Percentiles rank a stretch among this genome's conserved stretches.
phyloP scores from a whole-genome alignment of 2,888 invertebrate species.

The Pseudanteris insignis region DNA sequence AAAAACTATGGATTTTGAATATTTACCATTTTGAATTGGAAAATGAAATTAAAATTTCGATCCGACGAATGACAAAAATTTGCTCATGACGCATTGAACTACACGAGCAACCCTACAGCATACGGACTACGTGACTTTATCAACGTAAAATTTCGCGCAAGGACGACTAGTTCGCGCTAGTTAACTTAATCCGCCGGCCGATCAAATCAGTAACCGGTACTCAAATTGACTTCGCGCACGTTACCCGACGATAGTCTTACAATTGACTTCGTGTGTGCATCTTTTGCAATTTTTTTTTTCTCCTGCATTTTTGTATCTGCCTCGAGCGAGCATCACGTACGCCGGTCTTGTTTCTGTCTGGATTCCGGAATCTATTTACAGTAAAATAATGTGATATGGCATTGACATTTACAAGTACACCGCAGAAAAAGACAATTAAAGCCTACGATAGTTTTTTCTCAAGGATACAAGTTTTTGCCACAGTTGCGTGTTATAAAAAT shows the following conservation, averaged over 20 bases:
- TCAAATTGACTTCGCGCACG: conserved; percentile 11
- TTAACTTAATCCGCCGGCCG: conserved; percentile 16
- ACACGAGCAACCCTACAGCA: conserved; percentile 16
- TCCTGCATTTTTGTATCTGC: no score
- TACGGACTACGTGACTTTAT: conserved; percentile 36
- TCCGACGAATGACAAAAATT: not conserved
- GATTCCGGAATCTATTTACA: conserved; percentile 15
- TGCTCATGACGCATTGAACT: not conserved
- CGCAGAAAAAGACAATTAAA: conserved; percentile 8
- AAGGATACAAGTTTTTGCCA: conserved; percentile 5
- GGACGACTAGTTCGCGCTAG: conserved; percentile 23
- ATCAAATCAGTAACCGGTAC: conserved; percentile 17
- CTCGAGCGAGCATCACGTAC: conserved; percentile 11
- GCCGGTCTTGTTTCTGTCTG: conserved; percentile 9
- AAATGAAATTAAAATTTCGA: not conserved
- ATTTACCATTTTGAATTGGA: not conserved
- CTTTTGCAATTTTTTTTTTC: conserved; percentile 1
- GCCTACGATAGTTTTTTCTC: not conserved
- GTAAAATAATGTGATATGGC: conserved; percentile 1
- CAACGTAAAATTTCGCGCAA: conserved; percentile 33
- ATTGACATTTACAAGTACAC: conserved; percentile 18
- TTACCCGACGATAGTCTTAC: conserved; percentile 2
- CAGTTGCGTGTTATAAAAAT: conserved; percentile 3
- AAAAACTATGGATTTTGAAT: no score
- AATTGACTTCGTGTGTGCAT: conserved; percentile 5